Percentiles rank a stretch among this genome's conserved stretches.
phyloP scores from a whole-genome alignment of 2,113 vertebrate genomes.

The Falcunculus frontatus region DNA sequence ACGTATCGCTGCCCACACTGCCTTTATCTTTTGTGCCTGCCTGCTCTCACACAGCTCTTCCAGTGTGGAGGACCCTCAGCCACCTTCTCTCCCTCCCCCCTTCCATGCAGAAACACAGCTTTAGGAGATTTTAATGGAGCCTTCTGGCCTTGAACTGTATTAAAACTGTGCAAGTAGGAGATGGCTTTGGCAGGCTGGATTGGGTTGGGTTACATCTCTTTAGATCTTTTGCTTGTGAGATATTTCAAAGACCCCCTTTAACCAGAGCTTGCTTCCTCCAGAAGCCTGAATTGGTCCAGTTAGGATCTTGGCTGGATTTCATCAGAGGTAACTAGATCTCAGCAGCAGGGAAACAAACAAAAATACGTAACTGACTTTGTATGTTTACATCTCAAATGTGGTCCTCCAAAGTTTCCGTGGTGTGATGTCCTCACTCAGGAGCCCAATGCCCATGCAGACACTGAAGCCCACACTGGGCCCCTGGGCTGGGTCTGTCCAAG shows the following conservation, averaged over 20 bases:
- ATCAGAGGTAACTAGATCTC: background rate
- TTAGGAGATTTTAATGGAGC: background rate
- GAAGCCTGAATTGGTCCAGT: background rate
- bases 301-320: background rate
- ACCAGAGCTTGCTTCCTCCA: background rate
- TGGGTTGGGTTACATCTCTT: background rate
- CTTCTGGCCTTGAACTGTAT: background rate
- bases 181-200: background rate
- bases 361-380: accelerated
- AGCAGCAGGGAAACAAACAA: background rate
- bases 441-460: background rate
- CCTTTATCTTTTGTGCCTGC: background rate
- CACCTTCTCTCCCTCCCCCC: background rate
- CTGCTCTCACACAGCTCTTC: background rate
- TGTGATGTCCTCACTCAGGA: background rate
- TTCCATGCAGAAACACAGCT: background rate
- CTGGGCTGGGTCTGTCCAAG: background rate
- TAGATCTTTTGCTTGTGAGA: background rate
- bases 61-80: background rate
- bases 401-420: background rate
- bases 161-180: background rate
- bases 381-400: accelerated
- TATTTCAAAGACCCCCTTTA: background rate
- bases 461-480: background rate
- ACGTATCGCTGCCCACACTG: accelerated